These are phyloP conservation scores for Polypedilum vanderplanki DNA, from an alignment of 1,140 invertebrate genomes.

Conservation along the genomic window DNA sequence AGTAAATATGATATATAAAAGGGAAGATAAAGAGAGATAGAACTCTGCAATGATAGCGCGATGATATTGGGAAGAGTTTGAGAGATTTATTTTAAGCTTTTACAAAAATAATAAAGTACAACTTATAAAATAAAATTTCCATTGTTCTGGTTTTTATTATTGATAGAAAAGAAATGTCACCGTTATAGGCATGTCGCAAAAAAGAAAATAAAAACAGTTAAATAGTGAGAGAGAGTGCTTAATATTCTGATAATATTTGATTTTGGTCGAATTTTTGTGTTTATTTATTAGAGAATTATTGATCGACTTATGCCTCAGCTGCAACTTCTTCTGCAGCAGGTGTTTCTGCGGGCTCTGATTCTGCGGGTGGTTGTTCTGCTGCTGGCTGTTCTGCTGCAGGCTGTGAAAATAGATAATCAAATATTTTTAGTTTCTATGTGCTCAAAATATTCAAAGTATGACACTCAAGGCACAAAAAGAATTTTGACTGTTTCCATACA, in stretches of 20 bases:
- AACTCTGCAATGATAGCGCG: slow-evolving; percentile 4
- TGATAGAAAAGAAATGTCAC: not conserved
- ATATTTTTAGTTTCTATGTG: not conserved
- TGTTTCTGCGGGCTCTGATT: too few species aligned
- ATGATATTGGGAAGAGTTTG: not conserved
- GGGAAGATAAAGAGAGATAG: not conserved
- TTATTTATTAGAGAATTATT: not conserved
- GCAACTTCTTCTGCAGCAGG: not conserved
- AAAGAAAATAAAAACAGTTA: slow-evolving; percentile 2
- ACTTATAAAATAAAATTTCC: slow-evolving; percentile 8
- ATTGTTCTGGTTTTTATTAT: not conserved
- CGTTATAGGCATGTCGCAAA: not conserved
- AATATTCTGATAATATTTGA: not conserved
- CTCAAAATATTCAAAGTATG: too few species aligned
- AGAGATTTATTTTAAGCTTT: slow-evolving; percentile 19
- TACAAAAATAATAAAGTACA: slow-evolving; percentile 20
- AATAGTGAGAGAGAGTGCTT: not conserved
- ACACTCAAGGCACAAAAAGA: too few species aligned
- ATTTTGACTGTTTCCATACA: too few species aligned
- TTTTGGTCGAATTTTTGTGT: not conserved
- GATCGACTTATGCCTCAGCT: not conserved
- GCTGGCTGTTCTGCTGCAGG: not conserved
- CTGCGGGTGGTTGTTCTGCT: not conserved
- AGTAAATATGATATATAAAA: not conserved
- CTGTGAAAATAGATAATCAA: not conserved